Evolutionary conservation across 37 sponge, comb jelly and placozoan species (phyloP).

Genomic region (Petrosia ficiformis): DNA sequence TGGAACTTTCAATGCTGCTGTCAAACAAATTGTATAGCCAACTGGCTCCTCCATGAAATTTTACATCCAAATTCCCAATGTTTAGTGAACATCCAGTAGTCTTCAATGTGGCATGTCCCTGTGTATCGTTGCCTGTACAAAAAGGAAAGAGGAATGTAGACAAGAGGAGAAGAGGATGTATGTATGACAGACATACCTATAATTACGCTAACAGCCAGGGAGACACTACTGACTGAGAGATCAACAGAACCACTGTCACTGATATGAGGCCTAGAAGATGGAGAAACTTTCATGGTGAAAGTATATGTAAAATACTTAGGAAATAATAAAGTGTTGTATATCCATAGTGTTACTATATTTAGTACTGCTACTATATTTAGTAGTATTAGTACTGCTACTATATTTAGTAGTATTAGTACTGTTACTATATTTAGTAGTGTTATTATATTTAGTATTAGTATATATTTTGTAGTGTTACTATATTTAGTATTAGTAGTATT

Average conservation of each 20-base stretch:
- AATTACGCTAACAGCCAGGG: slow-evolving; percentile 37
- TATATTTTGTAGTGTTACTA: too few relatives aligned
- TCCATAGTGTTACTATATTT: too few relatives aligned
- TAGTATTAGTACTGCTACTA: too few relatives aligned
- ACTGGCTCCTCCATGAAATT: slow-evolving; percentile 90
- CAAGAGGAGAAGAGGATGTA: background rate
- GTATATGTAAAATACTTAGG: background rate
- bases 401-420: too few relatives aligned
- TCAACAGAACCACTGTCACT: slow-evolving; percentile 69
- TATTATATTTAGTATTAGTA: too few relatives aligned
- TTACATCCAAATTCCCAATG: slow-evolving; percentile 69
- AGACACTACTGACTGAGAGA: slow-evolving; percentile 48
- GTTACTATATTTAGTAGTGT: too few relatives aligned
- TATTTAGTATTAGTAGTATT: too few relatives aligned
- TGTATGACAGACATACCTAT: slow-evolving; percentile 21
- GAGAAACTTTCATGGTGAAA: background rate
- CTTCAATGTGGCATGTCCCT: slow-evolving; percentile 72
- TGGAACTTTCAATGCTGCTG: slow-evolving; percentile 48
- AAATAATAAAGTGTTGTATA: background rate
- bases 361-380: too few relatives aligned
- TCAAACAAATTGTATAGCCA: slow-evolving; percentile 91
- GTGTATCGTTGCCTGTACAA: slow-evolving; percentile 46
- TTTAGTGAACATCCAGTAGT: slow-evolving; percentile 53
- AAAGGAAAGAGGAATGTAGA: slow-evolving; percentile 16
- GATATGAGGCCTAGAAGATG: slow-evolving; percentile 53